Evolutionary conservation across 1,140 invertebrate genomes (phyloP).

Genomic region (Conopomorpha cramerella): DNA sequence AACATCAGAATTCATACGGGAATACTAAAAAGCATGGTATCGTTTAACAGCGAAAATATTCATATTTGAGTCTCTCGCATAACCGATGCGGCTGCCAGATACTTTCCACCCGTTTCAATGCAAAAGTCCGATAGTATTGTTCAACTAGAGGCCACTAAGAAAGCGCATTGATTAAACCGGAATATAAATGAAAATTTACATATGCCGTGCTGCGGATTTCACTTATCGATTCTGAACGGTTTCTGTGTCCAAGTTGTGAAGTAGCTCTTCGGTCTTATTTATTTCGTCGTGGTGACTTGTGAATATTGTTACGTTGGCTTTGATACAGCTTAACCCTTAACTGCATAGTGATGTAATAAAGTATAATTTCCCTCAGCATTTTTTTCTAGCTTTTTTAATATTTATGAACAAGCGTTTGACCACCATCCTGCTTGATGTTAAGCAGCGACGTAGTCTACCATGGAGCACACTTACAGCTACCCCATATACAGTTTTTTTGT

Average conservation of each 20-base stretch:
- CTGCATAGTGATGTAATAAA: too few species aligned
- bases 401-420: too few species aligned
- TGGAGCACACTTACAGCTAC: too few species aligned
- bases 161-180: constrained; percentile 43
- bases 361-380: too few species aligned
- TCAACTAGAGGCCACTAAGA: constrained; percentile 18
- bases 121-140: constrained; percentile 34
- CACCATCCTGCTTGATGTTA: too few species aligned
- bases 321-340: too few species aligned
- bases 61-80: not conserved
- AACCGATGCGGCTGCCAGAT: constrained; percentile 25
- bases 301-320: not conserved
- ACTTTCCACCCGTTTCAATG: constrained; percentile 32
- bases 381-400: too few species aligned
- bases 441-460: too few species aligned
- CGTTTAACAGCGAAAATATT: too few species aligned
- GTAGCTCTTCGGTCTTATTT: not conserved
- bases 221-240: constrained; percentile 22
- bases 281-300: not conserved
- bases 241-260: not conserved
- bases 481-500: too few species aligned
- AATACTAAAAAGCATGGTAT: too few species aligned
- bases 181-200: constrained; percentile 47
- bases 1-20: too few species aligned
- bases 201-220: constrained; percentile 37